These are phyloP conservation scores for Mercenaria mercenaria DNA, from an alignment of 1,140 invertebrate species.

Conservation along the genomic window DNA sequence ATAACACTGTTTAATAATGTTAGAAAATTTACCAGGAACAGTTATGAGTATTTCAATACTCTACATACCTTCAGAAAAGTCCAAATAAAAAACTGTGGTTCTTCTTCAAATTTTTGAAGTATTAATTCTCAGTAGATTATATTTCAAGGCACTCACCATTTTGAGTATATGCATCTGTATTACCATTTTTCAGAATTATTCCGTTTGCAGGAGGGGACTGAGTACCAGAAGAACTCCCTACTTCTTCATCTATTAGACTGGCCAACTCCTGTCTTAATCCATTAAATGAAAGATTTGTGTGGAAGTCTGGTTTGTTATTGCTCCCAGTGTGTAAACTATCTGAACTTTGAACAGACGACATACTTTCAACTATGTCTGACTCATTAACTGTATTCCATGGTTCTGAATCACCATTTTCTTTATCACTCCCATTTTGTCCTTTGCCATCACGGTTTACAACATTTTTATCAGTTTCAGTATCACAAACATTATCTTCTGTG, in stretches of 20 bases:
- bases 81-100: too few species aligned
- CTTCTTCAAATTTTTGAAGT: too few species aligned
- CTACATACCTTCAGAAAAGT: too few species aligned
- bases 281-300: conserved; percentile 82
- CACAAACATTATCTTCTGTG: conserved; percentile 58
- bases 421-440: conserved; percentile 22
- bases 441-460: not conserved
- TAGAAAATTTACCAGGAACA: too few species aligned
- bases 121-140: too few species aligned
- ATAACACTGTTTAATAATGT: too few species aligned
- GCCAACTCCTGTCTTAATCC: conserved; percentile 83
- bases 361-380: conserved; percentile 55
- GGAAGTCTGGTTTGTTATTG: conserved; percentile 80
- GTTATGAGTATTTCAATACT: too few species aligned
- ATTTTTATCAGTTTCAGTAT: not conserved
- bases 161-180: conserved; percentile 23
- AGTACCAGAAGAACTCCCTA: not conserved
- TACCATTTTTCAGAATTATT: not conserved
- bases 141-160: conserved; percentile 25
- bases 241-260: conserved; percentile 73
- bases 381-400: conserved; percentile 73
- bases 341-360: not conserved
- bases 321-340: conserved; percentile 11
- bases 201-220: not conserved
- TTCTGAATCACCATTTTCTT: conserved; percentile 60